Evolutionary conservation across 2,113 vertebrate genomes (phyloP).

Genomic region (Phrynocephalus versicolor): DNA sequence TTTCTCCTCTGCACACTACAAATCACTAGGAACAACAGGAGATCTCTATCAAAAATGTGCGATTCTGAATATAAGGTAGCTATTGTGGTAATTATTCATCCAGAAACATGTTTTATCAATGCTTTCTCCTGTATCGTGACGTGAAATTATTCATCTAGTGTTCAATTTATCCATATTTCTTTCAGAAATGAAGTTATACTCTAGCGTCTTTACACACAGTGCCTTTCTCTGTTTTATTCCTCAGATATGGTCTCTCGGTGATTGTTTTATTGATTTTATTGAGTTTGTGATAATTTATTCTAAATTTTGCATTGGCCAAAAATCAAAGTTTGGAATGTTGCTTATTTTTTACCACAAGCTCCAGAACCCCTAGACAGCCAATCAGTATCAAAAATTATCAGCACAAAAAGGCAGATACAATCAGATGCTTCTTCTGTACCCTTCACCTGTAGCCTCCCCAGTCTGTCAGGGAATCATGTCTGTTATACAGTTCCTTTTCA

Average conservation of each 20-base stretch:
- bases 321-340: too few relatives aligned
- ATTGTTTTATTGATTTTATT: background rate
- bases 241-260: background rate
- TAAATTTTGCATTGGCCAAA: background rate
- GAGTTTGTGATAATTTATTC: background rate
- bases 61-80: constrained; percentile 17
- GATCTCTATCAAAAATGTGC: constrained; percentile 25
- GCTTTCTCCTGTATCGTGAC: background rate
- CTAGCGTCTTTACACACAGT: background rate
- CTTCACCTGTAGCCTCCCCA: background rate
- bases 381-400: too few relatives aligned
- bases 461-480: background rate
- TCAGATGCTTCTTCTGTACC: too few relatives aligned
- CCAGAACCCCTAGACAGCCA: too few relatives aligned
- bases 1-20: constrained; percentile 5
- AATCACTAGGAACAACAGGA: constrained; percentile 32
- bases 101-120: background rate
- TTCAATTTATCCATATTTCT: background rate
- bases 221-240: background rate
- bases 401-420: too few relatives aligned
- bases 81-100: constrained; percentile 9
- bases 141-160: background rate
- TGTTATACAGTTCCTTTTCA: background rate
- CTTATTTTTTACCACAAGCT: too few relatives aligned
- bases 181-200: background rate